Conservation (phyloP, 2,888 invertebrate genomes). For the Sinelater perroti region DNA sequence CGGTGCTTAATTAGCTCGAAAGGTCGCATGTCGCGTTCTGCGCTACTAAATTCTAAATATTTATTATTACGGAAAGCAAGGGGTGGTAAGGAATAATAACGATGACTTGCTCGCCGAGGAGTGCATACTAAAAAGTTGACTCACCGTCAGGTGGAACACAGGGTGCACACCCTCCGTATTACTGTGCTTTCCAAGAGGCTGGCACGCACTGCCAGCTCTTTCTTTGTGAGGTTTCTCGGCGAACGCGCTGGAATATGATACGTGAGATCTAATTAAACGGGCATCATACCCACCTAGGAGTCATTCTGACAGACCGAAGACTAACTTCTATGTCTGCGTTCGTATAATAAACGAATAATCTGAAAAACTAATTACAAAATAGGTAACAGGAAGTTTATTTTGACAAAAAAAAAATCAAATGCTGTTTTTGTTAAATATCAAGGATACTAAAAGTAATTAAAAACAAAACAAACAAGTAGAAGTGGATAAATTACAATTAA, state of each 20-base stretch:
- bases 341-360: no score
- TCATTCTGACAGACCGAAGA: no score
- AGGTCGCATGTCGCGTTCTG: background rate
- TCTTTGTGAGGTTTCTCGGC: slow-evolving; percentile 45
- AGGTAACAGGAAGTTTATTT: no score
- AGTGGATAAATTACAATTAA: no score
- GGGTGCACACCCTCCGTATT: slow-evolving; percentile 40
- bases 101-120: background rate
- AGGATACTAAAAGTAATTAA: no score
- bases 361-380: no score
- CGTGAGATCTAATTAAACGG: slow-evolving; percentile 40
- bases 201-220: slow-evolving; percentile 39
- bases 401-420: no score
- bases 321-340: no score
- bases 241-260: slow-evolving; percentile 43
- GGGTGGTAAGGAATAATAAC: slow-evolving; percentile 5
- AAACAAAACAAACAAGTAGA: no score
- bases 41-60: slow-evolving; percentile 1
- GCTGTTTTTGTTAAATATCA: no score
- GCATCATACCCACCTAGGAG: background rate
- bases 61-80: background rate
- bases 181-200: slow-evolving; percentile 38
- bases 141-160: slow-evolving; percentile 42
- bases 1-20: slow-evolving; percentile 1
- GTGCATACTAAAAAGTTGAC: slow-evolving; percentile 44